A percentile compares a stretch with the other conserved stretches of the same genome.
These are phyloP conservation scores for Pteropus alecto DNA, from an alignment of 2,113 vertebrate species.

Conservation along the genomic window DNA sequence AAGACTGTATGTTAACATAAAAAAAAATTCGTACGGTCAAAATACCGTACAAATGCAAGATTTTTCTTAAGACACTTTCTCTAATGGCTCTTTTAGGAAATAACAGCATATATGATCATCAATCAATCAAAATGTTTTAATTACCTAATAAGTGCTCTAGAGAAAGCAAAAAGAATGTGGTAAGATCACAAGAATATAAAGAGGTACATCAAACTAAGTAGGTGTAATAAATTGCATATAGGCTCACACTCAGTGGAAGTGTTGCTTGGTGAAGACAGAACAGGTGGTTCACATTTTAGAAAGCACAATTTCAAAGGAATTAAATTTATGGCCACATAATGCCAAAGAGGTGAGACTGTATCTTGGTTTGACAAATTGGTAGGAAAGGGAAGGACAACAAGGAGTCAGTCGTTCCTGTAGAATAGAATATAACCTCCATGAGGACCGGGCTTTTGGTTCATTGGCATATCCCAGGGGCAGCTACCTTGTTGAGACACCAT, in stretches of 20 bases:
- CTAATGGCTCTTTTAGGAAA: background rate
- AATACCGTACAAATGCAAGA: background rate
- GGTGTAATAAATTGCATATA: background rate
- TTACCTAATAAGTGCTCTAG: background rate
- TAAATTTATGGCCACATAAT: background rate
- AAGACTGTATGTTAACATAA: slow-evolving; percentile 6
- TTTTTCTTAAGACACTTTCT: background rate
- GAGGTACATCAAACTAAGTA: background rate
- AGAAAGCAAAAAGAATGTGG: background rate
- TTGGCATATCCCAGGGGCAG: background rate
- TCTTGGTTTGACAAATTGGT: background rate
- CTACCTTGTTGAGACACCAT: background rate
- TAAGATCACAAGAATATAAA: background rate
- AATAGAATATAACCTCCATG: background rate
- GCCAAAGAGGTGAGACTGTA: background rate
- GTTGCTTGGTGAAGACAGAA: background rate
- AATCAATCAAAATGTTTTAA: background rate
- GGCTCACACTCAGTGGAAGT: background rate
- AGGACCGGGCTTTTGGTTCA: background rate
- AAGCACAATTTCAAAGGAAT: background rate
- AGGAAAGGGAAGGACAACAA: background rate
- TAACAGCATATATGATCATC: background rate
- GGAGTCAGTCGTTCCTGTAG: fast-evolving
- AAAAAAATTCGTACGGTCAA: background rate
- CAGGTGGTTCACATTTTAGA: background rate